Evolutionary conservation across 2,888 invertebrate genomes (phyloP).

Genomic region (Ceratothoa steindachneri): DNA sequence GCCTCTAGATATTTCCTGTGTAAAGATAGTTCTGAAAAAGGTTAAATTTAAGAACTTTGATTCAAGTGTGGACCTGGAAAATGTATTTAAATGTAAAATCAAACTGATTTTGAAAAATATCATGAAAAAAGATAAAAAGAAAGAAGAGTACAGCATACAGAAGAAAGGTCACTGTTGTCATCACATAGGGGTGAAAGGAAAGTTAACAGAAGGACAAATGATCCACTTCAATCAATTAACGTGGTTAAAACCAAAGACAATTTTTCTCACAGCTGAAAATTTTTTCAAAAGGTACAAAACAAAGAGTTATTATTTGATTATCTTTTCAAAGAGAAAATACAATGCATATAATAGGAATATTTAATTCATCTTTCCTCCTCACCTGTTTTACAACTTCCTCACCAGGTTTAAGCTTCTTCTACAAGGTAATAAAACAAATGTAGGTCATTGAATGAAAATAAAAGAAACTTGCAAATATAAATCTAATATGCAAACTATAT

Average conservation of each 20-base stretch:
- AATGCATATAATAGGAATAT: too few species aligned
- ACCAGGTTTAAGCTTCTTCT: constrained; percentile 40
- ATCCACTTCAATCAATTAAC: background rate
- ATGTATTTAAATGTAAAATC: too few species aligned
- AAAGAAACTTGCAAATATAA: constrained; percentile 1
- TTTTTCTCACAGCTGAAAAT: background rate
- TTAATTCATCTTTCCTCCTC: constrained; percentile 14
- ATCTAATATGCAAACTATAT: too few species aligned
- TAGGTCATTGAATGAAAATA: background rate
- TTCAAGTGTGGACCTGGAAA: too few species aligned
- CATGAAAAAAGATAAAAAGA: too few species aligned
- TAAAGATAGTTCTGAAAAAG: too few species aligned
- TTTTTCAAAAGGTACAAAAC: background rate
- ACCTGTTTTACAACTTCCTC: constrained; percentile 42
- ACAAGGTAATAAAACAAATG: constrained; percentile 23
- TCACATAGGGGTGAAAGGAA: background rate
- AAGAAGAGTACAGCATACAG: background rate
- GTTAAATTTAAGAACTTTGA: too few species aligned
- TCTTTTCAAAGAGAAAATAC: too few species aligned
- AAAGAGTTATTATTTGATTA: too few species aligned
- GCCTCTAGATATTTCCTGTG: too few species aligned
- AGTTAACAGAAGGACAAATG: background rate
- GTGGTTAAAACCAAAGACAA: background rate
- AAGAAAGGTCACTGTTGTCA: background rate
- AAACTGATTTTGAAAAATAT: too few species aligned